Evolutionary conservation across 2,797 vertebrate species (phyloP), one percentile per base, ranked within the genome.

Genomic region (Siniperca scherzeri): DNA sequence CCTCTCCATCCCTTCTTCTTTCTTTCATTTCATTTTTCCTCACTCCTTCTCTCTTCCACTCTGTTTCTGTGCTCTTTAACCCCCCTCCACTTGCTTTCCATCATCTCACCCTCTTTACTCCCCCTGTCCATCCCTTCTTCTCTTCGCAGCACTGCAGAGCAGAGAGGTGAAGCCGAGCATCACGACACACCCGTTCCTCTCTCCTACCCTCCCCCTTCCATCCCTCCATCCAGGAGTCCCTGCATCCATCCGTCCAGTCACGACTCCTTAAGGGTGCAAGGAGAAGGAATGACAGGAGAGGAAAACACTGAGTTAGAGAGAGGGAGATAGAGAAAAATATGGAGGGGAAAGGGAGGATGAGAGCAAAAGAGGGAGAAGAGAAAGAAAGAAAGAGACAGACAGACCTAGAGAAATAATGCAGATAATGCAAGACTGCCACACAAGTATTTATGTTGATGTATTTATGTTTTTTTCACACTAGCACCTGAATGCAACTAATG

Each of bases 181-280:
- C 91, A 83, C 65, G 88, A 84, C 90, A 87, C 86, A 53, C 88
- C 85, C 77, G 5, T 25, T 44, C 14, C 53, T 33, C 61, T 22
- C 52, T 46, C 46, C 68, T n/a, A 19, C 72, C 64, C 44, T 33
- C 68, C 70, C 68, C 70, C 70, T 5, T 68, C 52, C 56, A 42
- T 62, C 69, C 55, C 52, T 68, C 36, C 61, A 30, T 77, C 72
- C 80, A 21, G 0, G 3, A 74, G 36, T 48, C 79, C 59, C 56
- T 69, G 64, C 81, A 64, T 68, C 67, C 55, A 72, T 61, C 72
- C 71, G 52, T 69, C 85, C 70, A 88, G 92, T 92, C 92, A 93
- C 89, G 90, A 91, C 91, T 92, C 85, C 85, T 74, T 71, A 76
- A 84, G 71, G 74, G 71, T 52, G 78, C 68, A 57, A 59, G 66